Conservation (phyloP, 2,888 invertebrate genomes). For the Sphinx pinastri region DNA sequence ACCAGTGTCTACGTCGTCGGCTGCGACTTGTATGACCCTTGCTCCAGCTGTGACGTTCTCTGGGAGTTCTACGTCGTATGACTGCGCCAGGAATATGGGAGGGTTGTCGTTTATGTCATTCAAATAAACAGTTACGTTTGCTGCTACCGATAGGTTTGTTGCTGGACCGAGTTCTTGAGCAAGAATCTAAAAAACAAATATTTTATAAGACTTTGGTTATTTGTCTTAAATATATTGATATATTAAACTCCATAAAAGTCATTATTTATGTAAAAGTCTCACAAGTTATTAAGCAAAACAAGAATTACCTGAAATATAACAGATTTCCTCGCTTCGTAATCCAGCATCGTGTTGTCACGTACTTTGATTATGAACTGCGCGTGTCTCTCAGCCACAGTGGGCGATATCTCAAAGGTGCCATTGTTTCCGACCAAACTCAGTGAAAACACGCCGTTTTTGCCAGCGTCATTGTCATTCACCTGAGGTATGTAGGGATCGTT, state of each 20-base stretch:
- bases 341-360: slow-evolving; percentile 91
- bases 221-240: neutral
- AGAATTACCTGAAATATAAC: slow-evolving; percentile 88
- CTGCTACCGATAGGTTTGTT: slow-evolving; percentile 88
- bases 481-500: slow-evolving; percentile 88
- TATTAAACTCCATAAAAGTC: neutral
- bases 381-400: slow-evolving; percentile 91
- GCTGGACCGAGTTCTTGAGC: slow-evolving; percentile 92
- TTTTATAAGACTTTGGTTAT: neutral
- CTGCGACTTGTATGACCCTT: slow-evolving; percentile 89
- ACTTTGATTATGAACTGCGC: slow-evolving; percentile 92
- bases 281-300: neutral
- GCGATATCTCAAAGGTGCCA: slow-evolving; percentile 94
- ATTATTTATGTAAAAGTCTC: neutral
- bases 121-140: slow-evolving; percentile 91
- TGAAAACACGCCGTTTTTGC: slow-evolving; percentile 93
- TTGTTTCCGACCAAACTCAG: slow-evolving; percentile 91
- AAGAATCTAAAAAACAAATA: slow-evolving; percentile 83
- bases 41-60: slow-evolving; percentile 92
- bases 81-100: slow-evolving; percentile 89
- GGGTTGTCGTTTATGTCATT: slow-evolving; percentile 95
- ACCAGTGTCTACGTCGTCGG: slow-evolving; percentile 92
- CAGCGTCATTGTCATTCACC: slow-evolving; percentile 90
- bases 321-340: slow-evolving; percentile 91
- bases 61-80: slow-evolving; percentile 89